These are phyloP conservation scores for Mandrillus leucophaeus DNA, from an alignment of 2,113 vertebrate genomes.

Conservation along the genomic window DNA sequence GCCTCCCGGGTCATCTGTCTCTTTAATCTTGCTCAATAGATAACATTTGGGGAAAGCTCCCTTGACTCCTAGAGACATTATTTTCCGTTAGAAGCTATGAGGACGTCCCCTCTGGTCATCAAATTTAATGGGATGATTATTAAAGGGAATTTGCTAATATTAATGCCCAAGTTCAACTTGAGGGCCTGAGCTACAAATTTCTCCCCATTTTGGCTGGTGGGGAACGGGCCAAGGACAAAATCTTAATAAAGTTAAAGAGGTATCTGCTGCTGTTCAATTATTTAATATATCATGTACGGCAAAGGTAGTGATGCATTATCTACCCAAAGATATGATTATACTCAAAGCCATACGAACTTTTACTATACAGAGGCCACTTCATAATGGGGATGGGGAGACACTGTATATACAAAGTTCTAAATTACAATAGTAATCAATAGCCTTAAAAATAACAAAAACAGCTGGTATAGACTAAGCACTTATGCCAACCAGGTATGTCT, in stretches of 20 bases:
- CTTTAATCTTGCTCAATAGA: conserved; percentile 46
- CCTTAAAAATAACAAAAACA: background rate
- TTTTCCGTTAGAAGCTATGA: conserved; percentile 53
- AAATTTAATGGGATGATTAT: conserved; percentile 70
- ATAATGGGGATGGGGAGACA: background rate
- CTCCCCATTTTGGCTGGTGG: background rate
- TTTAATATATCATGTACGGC: conserved; percentile 30
- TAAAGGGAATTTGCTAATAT: conserved; percentile 72
- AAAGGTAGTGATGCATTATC: conserved; percentile 11
- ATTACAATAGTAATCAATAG: background rate
- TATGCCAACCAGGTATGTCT: background rate
- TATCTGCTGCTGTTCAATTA: conserved; percentile 16
- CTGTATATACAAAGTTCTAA: background rate
- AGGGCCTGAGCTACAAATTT: conserved; percentile 62
- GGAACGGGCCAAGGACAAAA: conserved; percentile 10
- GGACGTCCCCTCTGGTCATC: conserved; percentile 55
- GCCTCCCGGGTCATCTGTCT: background rate
- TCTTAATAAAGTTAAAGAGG: conserved; percentile 40
- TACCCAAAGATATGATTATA: background rate
- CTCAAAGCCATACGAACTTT: background rate
- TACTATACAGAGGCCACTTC: background rate
- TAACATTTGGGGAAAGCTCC: conserved; percentile 46
- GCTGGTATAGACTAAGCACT: background rate
- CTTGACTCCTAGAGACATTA: conserved; percentile 51
- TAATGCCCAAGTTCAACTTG: conserved; percentile 68